Conservation (phyloP, 2,797 vertebrate genomes). For the Xerus rutilus region DNA sequence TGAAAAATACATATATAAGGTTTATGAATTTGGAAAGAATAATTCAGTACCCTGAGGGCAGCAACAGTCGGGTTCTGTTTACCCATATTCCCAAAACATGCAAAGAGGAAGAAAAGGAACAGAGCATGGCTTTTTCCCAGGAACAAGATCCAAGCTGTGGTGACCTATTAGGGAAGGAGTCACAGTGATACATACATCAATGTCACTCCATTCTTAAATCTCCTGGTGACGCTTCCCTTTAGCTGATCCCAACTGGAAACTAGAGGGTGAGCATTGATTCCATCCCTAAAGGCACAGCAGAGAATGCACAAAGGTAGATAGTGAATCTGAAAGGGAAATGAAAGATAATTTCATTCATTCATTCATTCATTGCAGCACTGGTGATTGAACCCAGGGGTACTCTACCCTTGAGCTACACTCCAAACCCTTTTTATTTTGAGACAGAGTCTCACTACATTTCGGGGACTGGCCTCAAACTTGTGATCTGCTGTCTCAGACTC, state of each 20-base stretch:
- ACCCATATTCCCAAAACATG: neutral
- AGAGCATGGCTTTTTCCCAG: neutral
- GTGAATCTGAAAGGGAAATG: neutral
- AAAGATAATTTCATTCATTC: neutral
- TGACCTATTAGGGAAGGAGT: neutral
- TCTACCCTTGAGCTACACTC: too few relatives aligned
- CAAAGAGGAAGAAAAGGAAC: neutral
- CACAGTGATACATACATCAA: neutral
- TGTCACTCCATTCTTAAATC: neutral
- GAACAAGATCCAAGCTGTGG: neutral
- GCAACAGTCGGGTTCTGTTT: neutral
- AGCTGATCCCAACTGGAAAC: slow-evolving; percentile 1
- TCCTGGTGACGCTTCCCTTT: neutral
- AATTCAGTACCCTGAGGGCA: neutral
- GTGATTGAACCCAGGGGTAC: too few relatives aligned
- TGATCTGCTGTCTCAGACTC: too few relatives aligned
- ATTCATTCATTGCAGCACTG: too few relatives aligned
- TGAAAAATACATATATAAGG: neutral
- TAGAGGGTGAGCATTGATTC: neutral
- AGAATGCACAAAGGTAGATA: neutral
- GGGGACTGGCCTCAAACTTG: too few relatives aligned
- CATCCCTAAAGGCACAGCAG: neutral
- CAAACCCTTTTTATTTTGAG: too few relatives aligned
- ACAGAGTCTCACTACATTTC: too few relatives aligned
- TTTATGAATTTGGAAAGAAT: neutral